Percentiles rank a stretch among this genome's conserved stretches.
Evolutionary conservation across 2,888 invertebrate species (phyloP).

Genomic region (Adelognathus sp.): DNA sequence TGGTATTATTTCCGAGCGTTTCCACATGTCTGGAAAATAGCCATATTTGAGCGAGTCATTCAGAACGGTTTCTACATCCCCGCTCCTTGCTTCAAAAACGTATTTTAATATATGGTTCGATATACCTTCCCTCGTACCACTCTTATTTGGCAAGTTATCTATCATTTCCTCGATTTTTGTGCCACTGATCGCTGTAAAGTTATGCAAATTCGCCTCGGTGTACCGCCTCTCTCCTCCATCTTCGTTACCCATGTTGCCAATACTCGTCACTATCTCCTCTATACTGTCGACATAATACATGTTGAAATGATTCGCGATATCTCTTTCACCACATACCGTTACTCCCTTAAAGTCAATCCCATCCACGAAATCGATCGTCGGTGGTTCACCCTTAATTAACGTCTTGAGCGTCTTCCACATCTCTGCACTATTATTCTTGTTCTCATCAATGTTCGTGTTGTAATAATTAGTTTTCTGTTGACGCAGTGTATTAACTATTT

Average conservation of each 20-base stretch:
- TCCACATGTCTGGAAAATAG: slow-evolving; percentile 17
- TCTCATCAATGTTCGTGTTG: neutral
- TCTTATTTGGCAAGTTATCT: neutral
- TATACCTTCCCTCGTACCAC: slow-evolving; percentile 15
- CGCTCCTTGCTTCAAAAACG: neutral
- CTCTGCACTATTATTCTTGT: neutral
- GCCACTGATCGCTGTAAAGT: neutral
- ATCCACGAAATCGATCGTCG: neutral
- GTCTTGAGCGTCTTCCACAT: slow-evolving; percentile 11
- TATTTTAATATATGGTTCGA: neutral
- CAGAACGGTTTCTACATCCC: neutral
- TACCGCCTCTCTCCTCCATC: neutral
- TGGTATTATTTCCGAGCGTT: slow-evolving; percentile 17
- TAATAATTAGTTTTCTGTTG: neutral
- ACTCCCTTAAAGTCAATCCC: neutral
- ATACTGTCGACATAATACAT: slow-evolving; percentile 7
- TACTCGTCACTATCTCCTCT: neutral
- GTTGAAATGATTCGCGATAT: neutral
- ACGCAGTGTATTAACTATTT: neutral
- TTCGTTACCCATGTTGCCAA: neutral
- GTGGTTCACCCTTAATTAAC: neutral
- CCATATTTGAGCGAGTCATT: neutral
- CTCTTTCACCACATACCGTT: neutral
- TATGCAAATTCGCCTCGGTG: neutral
- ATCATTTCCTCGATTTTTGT: slow-evolving; percentile 3